These are phyloP conservation scores for Pristionchus exspectatus DNA, from an alignment of 2,888 invertebrate species.

Conservation along the genomic window DNA sequence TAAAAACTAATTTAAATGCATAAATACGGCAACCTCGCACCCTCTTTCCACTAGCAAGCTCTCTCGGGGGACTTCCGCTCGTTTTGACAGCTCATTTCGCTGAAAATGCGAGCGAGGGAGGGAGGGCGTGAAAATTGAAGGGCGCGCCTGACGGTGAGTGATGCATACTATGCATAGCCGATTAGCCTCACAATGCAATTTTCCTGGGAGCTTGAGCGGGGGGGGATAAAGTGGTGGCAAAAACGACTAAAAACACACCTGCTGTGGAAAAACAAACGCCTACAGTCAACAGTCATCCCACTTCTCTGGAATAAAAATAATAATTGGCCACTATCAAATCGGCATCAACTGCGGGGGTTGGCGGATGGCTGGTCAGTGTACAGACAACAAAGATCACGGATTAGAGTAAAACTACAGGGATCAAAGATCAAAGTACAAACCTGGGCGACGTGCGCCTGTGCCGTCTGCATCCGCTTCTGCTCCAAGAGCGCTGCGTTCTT, in stretches of 20 bases:
- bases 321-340: slow-evolving; percentile 1
- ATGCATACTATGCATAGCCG: slow-evolving; percentile 28
- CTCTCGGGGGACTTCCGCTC: not conserved
- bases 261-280: not conserved
- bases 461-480: slow-evolving; percentile 69
- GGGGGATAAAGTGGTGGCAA: not conserved
- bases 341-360: not conserved
- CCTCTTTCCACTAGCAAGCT: not conserved
- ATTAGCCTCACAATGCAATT: not conserved
- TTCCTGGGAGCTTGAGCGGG: not conserved
- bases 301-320: not conserved
- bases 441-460: slow-evolving; percentile 54
- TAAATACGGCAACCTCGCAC: not conserved
- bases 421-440: slow-evolving; percentile 48
- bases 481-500: slow-evolving; percentile 88
- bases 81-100: slow-evolving; percentile 14
- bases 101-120: not conserved
- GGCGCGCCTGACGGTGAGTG: not conserved
- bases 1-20: not conserved
- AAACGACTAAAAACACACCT: not conserved
- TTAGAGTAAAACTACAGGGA: not conserved
- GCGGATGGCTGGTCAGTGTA: not conserved
- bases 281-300: not conserved
- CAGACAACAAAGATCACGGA: no score
- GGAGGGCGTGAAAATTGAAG: slow-evolving; percentile 13